Evolutionary conservation across 2,888 invertebrate genomes (phyloP).

Genomic region (Dioctria rufipes): DNA sequence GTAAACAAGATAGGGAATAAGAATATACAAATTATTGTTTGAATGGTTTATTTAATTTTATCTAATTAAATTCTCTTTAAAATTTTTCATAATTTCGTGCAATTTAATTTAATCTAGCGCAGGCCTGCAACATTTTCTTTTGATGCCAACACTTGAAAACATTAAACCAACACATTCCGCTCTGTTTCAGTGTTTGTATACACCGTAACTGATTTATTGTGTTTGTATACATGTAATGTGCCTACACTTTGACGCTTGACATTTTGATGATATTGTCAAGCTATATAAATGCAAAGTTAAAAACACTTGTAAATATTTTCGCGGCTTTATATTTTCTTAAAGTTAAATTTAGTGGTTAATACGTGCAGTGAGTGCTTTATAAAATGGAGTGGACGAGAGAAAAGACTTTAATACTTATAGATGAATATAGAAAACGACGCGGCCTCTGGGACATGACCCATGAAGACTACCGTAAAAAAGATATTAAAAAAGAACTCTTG

Average conservation of each 20-base stretch:
- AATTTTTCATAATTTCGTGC: not conserved
- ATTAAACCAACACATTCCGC: not conserved
- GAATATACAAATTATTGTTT: too few relatives aligned
- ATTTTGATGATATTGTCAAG: conserved; percentile 34
- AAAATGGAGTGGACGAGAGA: conserved; percentile 71
- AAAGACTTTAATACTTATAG: conserved; percentile 68
- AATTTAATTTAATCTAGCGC: not conserved
- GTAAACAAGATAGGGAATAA: too few relatives aligned
- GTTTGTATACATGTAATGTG: conserved; percentile 18
- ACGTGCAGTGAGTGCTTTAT: not conserved
- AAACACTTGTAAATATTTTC: conserved; percentile 2
- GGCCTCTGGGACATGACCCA: conserved; percentile 71
- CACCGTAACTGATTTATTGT: not conserved
- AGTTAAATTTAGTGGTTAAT: not conserved
- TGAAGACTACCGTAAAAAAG: conserved; percentile 70
- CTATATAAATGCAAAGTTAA: conserved; percentile 3
- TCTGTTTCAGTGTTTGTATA: not conserved
- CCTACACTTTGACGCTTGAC: conserved; percentile 49
- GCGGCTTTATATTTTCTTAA: not conserved
- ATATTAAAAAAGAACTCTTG: conserved; percentile 68
- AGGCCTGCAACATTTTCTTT: not conserved
- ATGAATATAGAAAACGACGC: conserved; percentile 68
- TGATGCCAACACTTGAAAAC: not conserved
- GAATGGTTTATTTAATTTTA: too few relatives aligned
- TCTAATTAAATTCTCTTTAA: too few relatives aligned